Conservation (phyloP, 2,888 invertebrate species). For the Chymomyza caudatula region DNA sequence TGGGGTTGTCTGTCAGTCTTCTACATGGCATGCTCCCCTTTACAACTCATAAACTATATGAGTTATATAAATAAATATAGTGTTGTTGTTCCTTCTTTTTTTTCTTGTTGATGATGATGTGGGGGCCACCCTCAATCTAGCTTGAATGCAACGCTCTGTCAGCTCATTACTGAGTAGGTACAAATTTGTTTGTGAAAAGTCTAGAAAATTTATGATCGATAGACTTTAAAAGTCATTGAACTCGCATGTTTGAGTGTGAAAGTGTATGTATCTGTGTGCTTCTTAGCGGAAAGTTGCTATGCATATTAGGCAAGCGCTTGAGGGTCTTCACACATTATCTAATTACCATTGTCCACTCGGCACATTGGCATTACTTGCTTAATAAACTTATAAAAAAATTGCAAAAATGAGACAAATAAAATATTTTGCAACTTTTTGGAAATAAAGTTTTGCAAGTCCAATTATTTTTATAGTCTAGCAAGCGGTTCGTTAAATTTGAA, state of each 20-base stretch:
- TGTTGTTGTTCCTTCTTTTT: not conserved
- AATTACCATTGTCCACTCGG: not conserved
- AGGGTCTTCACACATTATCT: not conserved
- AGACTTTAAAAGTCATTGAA: not conserved
- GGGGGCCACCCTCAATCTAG: not conserved
- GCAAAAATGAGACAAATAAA: not conserved
- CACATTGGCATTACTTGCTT: not conserved
- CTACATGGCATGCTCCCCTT: not conserved
- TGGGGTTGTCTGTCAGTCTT: not conserved
- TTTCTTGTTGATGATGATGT: not conserved
- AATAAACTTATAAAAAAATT: not conserved
- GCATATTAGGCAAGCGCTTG: not conserved
- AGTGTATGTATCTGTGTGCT: not conserved
- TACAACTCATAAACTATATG: not conserved
- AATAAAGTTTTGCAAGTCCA: not conserved
- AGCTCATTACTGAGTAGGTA: not conserved
- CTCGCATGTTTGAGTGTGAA: not conserved
- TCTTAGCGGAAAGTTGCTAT: not conserved
- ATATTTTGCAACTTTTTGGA: not conserved
- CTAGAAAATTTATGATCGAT: not conserved
- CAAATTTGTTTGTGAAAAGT: not conserved
- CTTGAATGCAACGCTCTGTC: not conserved
- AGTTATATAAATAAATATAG: not conserved
- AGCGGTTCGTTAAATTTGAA: too few relatives aligned
- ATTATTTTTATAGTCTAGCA: not conserved